phyloP scores from a whole-genome alignment of 1,140 invertebrate genomes.

The Brachionus sp. region DNA sequence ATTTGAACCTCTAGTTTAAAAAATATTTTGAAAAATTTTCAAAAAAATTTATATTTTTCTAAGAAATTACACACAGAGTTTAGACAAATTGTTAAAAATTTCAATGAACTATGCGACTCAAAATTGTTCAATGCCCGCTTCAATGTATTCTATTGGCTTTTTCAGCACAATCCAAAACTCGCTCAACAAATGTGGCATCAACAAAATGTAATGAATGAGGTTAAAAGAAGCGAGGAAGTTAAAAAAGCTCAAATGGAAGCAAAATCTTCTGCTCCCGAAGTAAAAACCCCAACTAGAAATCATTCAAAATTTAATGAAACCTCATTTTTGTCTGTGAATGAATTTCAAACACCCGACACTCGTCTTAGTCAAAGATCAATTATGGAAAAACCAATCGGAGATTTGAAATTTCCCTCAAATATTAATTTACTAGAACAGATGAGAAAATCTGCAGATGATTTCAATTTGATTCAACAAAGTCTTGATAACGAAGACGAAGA shows the following conservation, averaged over 20 bases:
- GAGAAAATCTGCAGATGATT: conserved; percentile 21
- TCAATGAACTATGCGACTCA: neutral
- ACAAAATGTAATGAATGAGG: conserved; percentile 23
- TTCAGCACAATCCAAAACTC: conserved; percentile 18
- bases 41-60: neutral
- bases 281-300: neutral
- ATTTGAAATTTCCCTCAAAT: neutral
- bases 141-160: conserved; percentile 25
- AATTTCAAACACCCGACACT: conserved; percentile 31
- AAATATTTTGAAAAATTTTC: too few species aligned
- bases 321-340: conserved; percentile 38
- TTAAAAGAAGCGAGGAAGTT: neutral
- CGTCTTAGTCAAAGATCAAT: neutral
- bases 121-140: neutral
- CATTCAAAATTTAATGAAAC: conserved; percentile 6
- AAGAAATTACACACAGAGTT: neutral
- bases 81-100: neutral
- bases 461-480: conserved; percentile 15
- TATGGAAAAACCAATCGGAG: conserved; percentile 26
- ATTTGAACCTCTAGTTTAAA: too few species aligned
- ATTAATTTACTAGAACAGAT: neutral
- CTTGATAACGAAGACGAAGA: neutral
- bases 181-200: conserved; percentile 18
- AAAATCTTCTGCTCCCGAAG: neutral
- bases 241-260: neutral